These are phyloP conservation scores for Plusia festucae DNA, from an alignment of 2,888 invertebrate genomes.

Conservation along the genomic window DNA sequence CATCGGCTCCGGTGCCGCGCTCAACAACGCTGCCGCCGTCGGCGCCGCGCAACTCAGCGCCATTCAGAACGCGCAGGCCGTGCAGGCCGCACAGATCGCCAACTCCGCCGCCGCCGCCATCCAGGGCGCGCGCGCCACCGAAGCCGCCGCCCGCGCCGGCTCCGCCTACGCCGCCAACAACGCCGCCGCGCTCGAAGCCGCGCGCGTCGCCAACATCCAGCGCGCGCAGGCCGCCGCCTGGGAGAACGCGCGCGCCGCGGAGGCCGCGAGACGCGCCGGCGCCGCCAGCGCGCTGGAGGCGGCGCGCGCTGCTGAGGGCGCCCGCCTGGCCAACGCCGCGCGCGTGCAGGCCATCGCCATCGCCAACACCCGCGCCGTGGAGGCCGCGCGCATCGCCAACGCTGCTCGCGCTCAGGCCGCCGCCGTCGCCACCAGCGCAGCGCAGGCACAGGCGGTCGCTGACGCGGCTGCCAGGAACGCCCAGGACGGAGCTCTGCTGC, in stretches of 20 bases:
- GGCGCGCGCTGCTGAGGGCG: slow-evolving; percentile 55
- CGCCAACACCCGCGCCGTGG: slow-evolving; percentile 82
- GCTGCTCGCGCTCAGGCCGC: slow-evolving; percentile 63
- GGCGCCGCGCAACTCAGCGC: slow-evolving; percentile 85
- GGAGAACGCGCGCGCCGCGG: slow-evolving; percentile 82
- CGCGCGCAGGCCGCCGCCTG: slow-evolving; percentile 83
- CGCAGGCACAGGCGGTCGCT: slow-evolving; percentile 65
- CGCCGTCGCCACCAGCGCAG: slow-evolving; percentile 53
- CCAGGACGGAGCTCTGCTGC: slow-evolving; percentile 74
- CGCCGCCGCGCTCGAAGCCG: slow-evolving; percentile 83
- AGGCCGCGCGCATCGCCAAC: slow-evolving; percentile 81
- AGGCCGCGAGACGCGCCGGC: slow-evolving; percentile 77
- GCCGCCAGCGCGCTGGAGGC: slow-evolving; percentile 64
- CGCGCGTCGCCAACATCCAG: slow-evolving; percentile 82
- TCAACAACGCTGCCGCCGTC: slow-evolving; percentile 81
- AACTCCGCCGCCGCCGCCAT: slow-evolving; percentile 84
- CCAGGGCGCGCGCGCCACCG: slow-evolving; percentile 82
- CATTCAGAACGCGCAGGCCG: slow-evolving; percentile 86
- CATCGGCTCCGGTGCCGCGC: slow-evolving; percentile 73
- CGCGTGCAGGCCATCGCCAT: slow-evolving; percentile 83
- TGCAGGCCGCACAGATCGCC: slow-evolving; percentile 81
- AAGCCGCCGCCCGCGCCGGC: slow-evolving; percentile 81
- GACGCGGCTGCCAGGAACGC: slow-evolving; percentile 69
- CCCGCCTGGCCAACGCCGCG: slow-evolving; percentile 80
- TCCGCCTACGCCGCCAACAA: slow-evolving; percentile 82